phyloP scores from a whole-genome alignment of 2,113 vertebrate species.

The Jaculus jaculus region DNA sequence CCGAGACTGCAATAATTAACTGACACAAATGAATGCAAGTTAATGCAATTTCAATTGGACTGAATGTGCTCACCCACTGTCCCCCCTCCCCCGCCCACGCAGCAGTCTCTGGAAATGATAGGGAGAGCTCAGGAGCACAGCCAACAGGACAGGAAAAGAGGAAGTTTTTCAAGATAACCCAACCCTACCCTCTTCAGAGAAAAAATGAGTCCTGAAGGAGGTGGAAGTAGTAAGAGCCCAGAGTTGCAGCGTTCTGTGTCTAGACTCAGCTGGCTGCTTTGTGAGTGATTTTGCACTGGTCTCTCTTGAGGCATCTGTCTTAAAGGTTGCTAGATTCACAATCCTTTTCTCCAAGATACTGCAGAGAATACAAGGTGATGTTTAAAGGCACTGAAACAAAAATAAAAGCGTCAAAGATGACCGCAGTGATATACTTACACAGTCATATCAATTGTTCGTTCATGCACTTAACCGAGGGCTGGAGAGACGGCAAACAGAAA shows the following conservation, averaged over 20 bases:
- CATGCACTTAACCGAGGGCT: background rate
- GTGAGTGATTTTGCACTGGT: background rate
- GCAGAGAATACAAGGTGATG: background rate
- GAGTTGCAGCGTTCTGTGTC: too few species aligned
- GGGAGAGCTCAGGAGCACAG: constrained; percentile 7
- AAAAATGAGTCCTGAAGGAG: background rate
- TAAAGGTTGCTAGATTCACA: background rate
- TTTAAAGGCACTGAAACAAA: constrained; percentile 23
- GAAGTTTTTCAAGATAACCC: background rate
- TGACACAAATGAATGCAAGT: constrained; percentile 70
- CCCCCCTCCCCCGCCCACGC: background rate
- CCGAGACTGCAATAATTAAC: constrained; percentile 76
- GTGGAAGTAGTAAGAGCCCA: background rate
- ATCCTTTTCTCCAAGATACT: background rate
- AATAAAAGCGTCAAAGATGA: background rate
- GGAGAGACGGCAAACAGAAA: background rate
- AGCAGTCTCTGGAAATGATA: background rate
- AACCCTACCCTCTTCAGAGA: background rate
- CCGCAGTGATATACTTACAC: background rate
- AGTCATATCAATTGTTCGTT: background rate
- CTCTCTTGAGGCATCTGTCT: background rate
- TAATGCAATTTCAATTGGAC: constrained; percentile 74
- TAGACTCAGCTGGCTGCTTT: background rate
- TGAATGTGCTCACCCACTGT: background rate
- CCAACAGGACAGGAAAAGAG: background rate